Conservation (phyloP, 1,140 invertebrate species). For the Eurosta solidaginis region DNA sequence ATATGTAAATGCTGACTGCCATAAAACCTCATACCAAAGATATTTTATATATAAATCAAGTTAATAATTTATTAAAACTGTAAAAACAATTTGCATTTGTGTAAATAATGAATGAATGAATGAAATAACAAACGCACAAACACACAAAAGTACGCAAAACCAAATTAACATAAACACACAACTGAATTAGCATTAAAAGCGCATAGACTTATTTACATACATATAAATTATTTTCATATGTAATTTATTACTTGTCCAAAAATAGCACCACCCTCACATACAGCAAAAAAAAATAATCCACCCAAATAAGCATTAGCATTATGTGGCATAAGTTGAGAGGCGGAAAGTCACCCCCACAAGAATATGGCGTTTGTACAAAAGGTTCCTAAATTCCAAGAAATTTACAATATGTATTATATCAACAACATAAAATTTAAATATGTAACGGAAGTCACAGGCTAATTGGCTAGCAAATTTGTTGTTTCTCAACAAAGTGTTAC, state of each 20-base stretch:
- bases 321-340: too few species aligned
- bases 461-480: too few species aligned
- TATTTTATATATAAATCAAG: neutral
- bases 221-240: neutral
- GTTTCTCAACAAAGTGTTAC: too few species aligned
- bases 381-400: neutral
- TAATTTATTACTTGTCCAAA: neutral
- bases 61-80: neutral
- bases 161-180: too few species aligned
- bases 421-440: neutral
- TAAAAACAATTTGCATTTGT: neutral
- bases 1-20: neutral
- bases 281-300: neutral
- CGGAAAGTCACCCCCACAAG: too few species aligned
- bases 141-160: too few species aligned
- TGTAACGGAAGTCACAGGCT: neutral
- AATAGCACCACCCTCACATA: neutral
- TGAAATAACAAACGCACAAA: too few species aligned
- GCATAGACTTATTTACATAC: too few species aligned
- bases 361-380: neutral
- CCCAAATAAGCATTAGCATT: neutral
- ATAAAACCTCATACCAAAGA: neutral
- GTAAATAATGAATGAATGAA: neutral
- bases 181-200: too few species aligned
- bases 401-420: too few species aligned